These are phyloP conservation scores for Sternarchorhynchus goeldii DNA, from an alignment of 2,797 vertebrate genomes.

Conservation along the genomic window DNA sequence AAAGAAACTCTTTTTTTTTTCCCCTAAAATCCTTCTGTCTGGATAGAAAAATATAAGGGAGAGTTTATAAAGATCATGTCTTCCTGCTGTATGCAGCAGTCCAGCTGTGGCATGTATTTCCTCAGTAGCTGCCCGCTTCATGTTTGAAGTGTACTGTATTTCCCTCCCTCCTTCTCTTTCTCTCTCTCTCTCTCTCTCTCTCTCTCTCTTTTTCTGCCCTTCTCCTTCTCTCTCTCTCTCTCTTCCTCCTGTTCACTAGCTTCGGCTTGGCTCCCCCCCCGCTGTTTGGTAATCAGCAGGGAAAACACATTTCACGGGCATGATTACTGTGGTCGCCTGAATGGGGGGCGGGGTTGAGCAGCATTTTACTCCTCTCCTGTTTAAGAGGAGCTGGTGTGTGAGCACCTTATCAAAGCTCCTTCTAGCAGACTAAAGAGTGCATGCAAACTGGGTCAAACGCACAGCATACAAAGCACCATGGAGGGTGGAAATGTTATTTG, in stretches of 20 bases:
- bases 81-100: constrained; percentile 23
- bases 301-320: constrained; percentile 72
- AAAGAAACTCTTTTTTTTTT: constrained; percentile 38
- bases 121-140: constrained; percentile 19
- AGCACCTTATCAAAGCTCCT: constrained; percentile 50
- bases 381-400: constrained; percentile 51
- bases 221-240: constrained; percentile 31
- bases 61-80: constrained; percentile 32
- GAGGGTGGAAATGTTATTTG: constrained; percentile 34
- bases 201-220: constrained; percentile 32
- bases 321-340: constrained; percentile 65
- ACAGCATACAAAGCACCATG: constrained; percentile 31
- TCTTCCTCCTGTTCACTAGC: not conserved
- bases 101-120: constrained; percentile 23
- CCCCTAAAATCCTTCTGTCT: constrained; percentile 43
- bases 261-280: constrained; percentile 20
- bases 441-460: constrained; percentile 27
- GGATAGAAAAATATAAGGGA: constrained; percentile 32
- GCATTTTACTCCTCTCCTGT: constrained; percentile 31
- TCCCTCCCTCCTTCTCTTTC: constrained; percentile 39
- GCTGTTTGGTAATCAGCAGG: constrained; percentile 72
- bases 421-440: constrained; percentile 34
- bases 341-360: constrained; percentile 38
- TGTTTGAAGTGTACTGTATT: constrained; percentile 20
- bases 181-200: constrained; percentile 32